Base-by-base conservation (phyloP, 2,113 vertebrate genomes). In the Pelecanus crispus region DNA sequence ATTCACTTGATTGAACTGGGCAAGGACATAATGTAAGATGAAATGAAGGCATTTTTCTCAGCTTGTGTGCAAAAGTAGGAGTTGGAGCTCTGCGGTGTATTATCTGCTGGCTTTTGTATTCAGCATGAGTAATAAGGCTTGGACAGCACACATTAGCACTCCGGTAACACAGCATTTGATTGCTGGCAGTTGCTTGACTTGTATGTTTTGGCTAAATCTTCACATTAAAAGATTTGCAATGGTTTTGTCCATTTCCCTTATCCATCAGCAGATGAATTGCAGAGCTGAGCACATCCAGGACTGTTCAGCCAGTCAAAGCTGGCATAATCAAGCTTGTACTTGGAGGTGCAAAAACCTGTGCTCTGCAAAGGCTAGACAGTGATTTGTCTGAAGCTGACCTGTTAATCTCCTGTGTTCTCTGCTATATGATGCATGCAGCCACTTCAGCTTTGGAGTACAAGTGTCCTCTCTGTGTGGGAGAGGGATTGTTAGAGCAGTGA, bases 51-150 rank as follows among this genome's bases (percentile, higher is more conserved):
- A 7, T 84, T 88, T 92, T 81, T 59, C 59, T 83, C 11, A 5
- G 82, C 61, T 90, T 58, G 68, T 68, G 71, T 62, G 56, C 34
- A 17, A 47, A 86, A 95, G 88, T 78, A 84, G 79, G 81, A 95
- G 67, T 65, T 65, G 71, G 68, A 92, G 81, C 56, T 94, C 93
- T 95, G 95, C 81, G 49, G 87, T 68, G 61, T 67, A 25, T 90
- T 95, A 61, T 95, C 66, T 81, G 59, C 50, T 94, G 93, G 81
- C 87, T 95, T 96, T 94, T 92, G 91, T 95, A 85, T 95, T 95
- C 89, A 59, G 81, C 8, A 5, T 1, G 3, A 73, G 89, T 65
- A 80, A 65, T 80, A 86, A 71, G 80, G 71, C 87, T 92, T 59
- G 81, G n/a, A 4, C 72, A 66, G 91, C 63, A 6, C 36, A 24